phyloP scores from a whole-genome alignment of 2,797 vertebrate species.

The Catharus ustulatus region DNA sequence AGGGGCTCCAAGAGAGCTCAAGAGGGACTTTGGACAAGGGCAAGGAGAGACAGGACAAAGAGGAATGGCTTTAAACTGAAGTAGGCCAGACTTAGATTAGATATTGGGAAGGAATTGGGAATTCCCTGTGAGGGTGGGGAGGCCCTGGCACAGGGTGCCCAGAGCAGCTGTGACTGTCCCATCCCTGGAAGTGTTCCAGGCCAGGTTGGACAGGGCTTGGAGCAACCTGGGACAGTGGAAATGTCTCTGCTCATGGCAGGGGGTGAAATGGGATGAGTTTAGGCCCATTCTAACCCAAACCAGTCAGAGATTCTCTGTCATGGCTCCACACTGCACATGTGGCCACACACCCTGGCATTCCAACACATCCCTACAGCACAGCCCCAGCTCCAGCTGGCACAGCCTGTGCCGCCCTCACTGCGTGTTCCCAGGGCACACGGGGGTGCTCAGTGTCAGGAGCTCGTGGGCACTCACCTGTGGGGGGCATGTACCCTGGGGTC shows the following conservation, averaged over 20 bases:
- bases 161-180: neutral
- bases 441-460: fast-evolving
- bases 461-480: fast-evolving
- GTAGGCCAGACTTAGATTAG: neutral
- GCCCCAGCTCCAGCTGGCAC: neutral
- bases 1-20: neutral
- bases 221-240: fast-evolving
- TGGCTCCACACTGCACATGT: fast-evolving
- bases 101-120: neutral
- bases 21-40: neutral
- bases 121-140: neutral
- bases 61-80: neutral
- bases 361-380: fast-evolving
- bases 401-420: neutral
- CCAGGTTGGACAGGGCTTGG: fast-evolving
- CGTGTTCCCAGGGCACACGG: fast-evolving
- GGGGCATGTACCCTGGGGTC: fast-evolving
- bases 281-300: neutral
- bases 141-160: neutral
- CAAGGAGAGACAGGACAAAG: neutral
- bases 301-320: neutral
- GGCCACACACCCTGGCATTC: neutral
- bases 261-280: neutral
- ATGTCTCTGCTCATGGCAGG: neutral
- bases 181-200: neutral